Base-by-base conservation (phyloP, 2,113 vertebrate species). In the Oreotrochilus melanogaster region DNA sequence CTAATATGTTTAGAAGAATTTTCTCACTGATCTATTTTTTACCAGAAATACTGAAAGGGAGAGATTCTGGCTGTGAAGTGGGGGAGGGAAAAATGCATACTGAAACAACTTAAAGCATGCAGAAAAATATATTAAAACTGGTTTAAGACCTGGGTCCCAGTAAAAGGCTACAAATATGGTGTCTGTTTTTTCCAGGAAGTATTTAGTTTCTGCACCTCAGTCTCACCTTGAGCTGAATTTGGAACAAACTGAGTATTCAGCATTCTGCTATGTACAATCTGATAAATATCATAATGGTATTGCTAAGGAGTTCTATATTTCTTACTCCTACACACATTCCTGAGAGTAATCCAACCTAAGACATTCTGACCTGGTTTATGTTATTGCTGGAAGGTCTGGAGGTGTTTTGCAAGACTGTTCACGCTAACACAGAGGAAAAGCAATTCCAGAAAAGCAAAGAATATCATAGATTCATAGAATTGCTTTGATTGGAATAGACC, bases 1-100 rank as follows among this genome's bases (percentile, higher is more conserved):
- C 90, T 92, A 81, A 71, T 81, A 64, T 71, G 94, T 78, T 90
- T 93, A 61, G 69, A 76, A 72, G 48, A 87, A 57, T 81, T 87
- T 94, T 95, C 65, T 84, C 70, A 35, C 78, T 57, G 45, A 47
- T 81, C 24, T 92, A 14, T 91, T 88, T 95, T 75, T 72, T 86
- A 10, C 7, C 17, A 81, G 73, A 92, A 95, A 86, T 67, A 81
- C 65, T 25, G 62, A 86, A 94, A 93, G 23, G 42, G 74, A 69
- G n/a, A 81, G n/a, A 70, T 73, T 91, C 66, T 61, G 9, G 12
- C 62, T 87, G 37, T 91, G 65, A 86, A 58, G 58, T 9, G 50
- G 42, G 10, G 54, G 33, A 78, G 18, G 6, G 10, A n/a, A 10
- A 65, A 50, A 82, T 78, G 13, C 7, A 9, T 82, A 14, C 19